Evolutionary conservation across 2,888 invertebrate species (phyloP), one percentile per base, ranked within the genome.

Genomic region (Rugalucina vietnamica): DNA sequence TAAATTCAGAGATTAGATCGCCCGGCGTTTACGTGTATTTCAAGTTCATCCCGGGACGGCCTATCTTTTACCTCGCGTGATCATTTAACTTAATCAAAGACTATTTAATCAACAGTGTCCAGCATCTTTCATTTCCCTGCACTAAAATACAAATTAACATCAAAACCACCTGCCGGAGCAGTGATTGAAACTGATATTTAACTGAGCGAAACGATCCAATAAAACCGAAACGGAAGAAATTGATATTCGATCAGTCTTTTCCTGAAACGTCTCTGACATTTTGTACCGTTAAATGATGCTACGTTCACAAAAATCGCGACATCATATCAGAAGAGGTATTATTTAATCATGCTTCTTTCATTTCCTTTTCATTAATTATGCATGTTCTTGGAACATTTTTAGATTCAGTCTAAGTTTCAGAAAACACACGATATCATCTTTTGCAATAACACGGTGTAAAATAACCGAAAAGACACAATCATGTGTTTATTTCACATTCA

Each of bases 351-450:
- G n/a, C 60, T 71, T 77, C 37, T 29, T 39, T 77, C 74, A 84
- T 84, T 84, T 81, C 81, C 84, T 75, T 37, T 27, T 18, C 60
- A 84, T 84, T 84, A 84, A 84, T 81, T 54, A 84, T 84, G 81
- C 75, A 84, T 69, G 4, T 32, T 12, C 32, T 21, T 18, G 21
- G 32, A 29, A 34, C 65, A 32, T 65, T 32, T 65, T 34, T 65
- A 21, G 65, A 34, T 65, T 18, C 18, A 1, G 34, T 65, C 34
- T 65, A 32, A 14, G 32, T 65, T 18, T 24, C 34, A 34, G 65
- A 32, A 34, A 12, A 12, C 18, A 3, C 1, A 34, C 34, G 65
- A 65, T 65, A 65, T 10, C 34, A 65, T 65, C 65, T 65, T 65
- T 34, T 32, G 65, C 24, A n/a, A 34, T 65, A 34, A 34, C 34